Percentiles rank a stretch among this genome's conserved stretches.
Conservation (phyloP, 2,888 invertebrate genomes). For the Vesta saturnalis region DNA sequence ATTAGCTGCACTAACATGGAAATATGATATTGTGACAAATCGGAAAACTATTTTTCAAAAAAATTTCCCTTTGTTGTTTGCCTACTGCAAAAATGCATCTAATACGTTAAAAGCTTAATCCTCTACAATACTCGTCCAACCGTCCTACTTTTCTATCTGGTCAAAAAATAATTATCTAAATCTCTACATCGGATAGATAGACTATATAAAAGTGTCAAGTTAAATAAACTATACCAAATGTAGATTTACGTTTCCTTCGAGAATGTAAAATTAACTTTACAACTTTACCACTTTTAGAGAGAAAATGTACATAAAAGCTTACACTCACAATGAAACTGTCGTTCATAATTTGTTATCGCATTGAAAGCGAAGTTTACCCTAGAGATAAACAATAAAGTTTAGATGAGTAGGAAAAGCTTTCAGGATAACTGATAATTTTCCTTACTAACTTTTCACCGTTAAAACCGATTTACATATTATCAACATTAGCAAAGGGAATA, state of each 20-base stretch:
- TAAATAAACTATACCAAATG: not conserved
- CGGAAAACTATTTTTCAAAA: too few species aligned
- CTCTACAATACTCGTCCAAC: too few species aligned
- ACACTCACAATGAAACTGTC: constrained; percentile 21
- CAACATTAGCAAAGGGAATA: not conserved
- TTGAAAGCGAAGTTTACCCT: constrained; percentile 26
- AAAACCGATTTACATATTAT: constrained; percentile 2
- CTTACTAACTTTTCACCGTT: constrained; percentile 16
- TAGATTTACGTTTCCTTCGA: not conserved
- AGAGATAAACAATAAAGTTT: constrained; percentile 21
- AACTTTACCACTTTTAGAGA: constrained; percentile 3
- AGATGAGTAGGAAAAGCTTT: constrained; percentile 25
- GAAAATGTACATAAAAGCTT: constrained; percentile 17
- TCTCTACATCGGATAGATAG: too few species aligned
- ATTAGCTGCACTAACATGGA: too few species aligned
- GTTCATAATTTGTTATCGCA: constrained; percentile 27
- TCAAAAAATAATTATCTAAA: not conserved
- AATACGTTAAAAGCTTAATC: too few species aligned
- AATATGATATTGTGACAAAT: too few species aligned
- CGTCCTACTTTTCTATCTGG: too few species aligned
- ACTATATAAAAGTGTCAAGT: not conserved
- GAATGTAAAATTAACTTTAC: constrained; percentile 20
- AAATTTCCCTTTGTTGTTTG: too few species aligned
- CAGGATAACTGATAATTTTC: constrained; percentile 26
- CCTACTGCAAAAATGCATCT: too few species aligned